These are phyloP conservation scores for Macquaria ambigua DNA, from an alignment of 2,113 vertebrate genomes.

Conservation along the genomic window DNA sequence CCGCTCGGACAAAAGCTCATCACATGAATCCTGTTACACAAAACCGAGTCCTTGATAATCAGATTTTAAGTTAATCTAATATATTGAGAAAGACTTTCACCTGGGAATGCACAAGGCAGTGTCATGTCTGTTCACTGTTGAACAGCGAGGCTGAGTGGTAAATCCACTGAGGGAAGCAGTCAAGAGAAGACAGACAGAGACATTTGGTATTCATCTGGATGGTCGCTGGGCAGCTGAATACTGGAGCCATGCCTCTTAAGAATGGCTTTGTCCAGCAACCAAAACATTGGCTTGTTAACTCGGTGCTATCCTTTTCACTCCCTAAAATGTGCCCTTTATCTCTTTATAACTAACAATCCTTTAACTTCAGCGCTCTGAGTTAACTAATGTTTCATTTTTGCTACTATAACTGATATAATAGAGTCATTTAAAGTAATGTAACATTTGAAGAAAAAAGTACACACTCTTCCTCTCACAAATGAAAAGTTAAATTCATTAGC, in stretches of 20 bases:
- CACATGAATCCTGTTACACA: slow-evolving; percentile 60
- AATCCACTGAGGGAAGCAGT: slow-evolving; percentile 4
- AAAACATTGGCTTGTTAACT: slow-evolving; percentile 56
- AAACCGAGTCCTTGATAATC: slow-evolving; percentile 30
- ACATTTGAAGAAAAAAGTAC: neutral
- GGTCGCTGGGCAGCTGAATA: slow-evolving; percentile 58
- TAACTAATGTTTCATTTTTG: neutral
- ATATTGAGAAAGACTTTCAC: slow-evolving; percentile 36
- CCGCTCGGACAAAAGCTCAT: slow-evolving; percentile 53
- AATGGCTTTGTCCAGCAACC: slow-evolving; percentile 52
- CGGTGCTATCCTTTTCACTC: slow-evolving; percentile 18
- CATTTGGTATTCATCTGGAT: slow-evolving; percentile 63
- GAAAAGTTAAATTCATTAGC: neutral
- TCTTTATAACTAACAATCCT: slow-evolving; percentile 6
- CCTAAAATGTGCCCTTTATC: slow-evolving; percentile 2
- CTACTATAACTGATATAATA: neutral
- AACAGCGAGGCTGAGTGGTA: neutral
- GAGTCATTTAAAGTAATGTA: neutral
- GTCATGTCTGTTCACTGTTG: slow-evolving; percentile 22
- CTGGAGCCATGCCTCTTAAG: slow-evolving; percentile 51
- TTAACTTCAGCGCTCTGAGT: neutral
- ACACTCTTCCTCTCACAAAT: slow-evolving; percentile 2
- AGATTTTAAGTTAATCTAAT: slow-evolving; percentile 64
- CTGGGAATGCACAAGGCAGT: slow-evolving; percentile 18
- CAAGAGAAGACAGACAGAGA: slow-evolving; percentile 35